Percentiles rank a stretch among this genome's conserved stretches.
phyloP scores from a whole-genome alignment of 64 coral and sea anemone genomes.

The Cladopsammia gracilis region DNA sequence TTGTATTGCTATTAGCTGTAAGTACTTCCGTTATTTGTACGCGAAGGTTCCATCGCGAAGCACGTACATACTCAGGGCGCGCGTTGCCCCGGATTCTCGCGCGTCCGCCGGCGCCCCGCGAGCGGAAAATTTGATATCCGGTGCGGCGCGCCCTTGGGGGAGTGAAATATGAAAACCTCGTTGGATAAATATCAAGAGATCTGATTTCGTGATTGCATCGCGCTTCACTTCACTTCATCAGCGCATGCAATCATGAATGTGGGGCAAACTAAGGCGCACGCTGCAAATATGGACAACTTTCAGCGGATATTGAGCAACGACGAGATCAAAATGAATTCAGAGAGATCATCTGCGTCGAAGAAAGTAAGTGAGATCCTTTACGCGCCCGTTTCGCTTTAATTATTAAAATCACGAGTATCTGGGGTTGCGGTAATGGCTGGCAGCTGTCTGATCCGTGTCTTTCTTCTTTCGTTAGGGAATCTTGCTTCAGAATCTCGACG shows the following conservation, averaged over 20 bases:
- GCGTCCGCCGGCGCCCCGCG: constrained; percentile 34
- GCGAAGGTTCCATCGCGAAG: background rate
- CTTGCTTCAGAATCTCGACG: constrained; percentile 87
- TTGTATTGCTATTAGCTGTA: constrained; percentile 1
- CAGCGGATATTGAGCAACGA: constrained; percentile 37
- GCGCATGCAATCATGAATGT: constrained; percentile 35
- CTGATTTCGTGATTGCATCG: constrained; percentile 50
- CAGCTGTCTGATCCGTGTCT: background rate
- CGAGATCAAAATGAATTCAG: constrained; percentile 70
- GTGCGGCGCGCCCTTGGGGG: constrained; percentile 9
- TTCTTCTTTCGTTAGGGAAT: constrained; percentile 71
- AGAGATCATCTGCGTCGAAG: constrained; percentile 83
- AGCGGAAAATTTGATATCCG: constrained; percentile 17
- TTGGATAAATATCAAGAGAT: constrained; percentile 40
- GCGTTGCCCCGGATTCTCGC: constrained; percentile 12
- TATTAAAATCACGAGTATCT: constrained; percentile 48
- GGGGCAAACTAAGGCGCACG: background rate
- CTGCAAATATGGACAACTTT: constrained; percentile 33
- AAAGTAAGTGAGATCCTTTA: constrained; percentile 37
- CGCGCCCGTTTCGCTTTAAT: constrained; percentile 3
- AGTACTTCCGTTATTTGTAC: background rate
- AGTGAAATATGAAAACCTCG: constrained; percentile 44
- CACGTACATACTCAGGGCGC: background rate
- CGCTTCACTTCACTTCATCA: constrained; percentile 20
- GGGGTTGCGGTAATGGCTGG: background rate